Conservation (phyloP, 2,113 vertebrate genomes). For the Channa maculata region DNA sequence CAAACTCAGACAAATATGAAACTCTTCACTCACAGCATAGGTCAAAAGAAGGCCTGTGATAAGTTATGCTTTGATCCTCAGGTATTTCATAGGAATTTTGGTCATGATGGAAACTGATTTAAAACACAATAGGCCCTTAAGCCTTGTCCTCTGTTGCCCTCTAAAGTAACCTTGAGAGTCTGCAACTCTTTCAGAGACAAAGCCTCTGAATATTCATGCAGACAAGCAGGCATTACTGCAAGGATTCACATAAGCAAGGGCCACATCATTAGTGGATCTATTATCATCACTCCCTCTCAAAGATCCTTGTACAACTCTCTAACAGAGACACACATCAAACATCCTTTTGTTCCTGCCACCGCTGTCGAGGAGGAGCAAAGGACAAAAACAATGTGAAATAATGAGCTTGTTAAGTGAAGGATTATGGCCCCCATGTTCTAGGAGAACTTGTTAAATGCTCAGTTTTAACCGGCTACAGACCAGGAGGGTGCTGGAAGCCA, state of each 20-base stretch:
- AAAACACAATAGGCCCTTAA: slow-evolving; percentile 25
- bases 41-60: slow-evolving; percentile 16
- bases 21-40: background rate
- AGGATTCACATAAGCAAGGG: slow-evolving; percentile 60
- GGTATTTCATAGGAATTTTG: slow-evolving; percentile 22
- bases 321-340: slow-evolving; percentile 71
- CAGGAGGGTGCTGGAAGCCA: slow-evolving; percentile 53
- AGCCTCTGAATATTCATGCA: slow-evolving; percentile 75
- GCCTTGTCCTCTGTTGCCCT: slow-evolving; percentile 54
- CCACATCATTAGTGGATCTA: slow-evolving; percentile 73
- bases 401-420: slow-evolving; percentile 79
- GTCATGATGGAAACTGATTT: slow-evolving; percentile 28
- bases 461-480: slow-evolving; percentile 48
- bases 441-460: slow-evolving; percentile 57
- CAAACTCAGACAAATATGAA: slow-evolving; percentile 22
- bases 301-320: slow-evolving; percentile 55
- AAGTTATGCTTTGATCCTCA: slow-evolving; percentile 20
- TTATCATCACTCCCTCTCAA: slow-evolving; percentile 65
- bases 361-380: slow-evolving; percentile 60
- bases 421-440: slow-evolving; percentile 54
- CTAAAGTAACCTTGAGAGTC: slow-evolving; percentile 60
- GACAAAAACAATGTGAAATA: slow-evolving; percentile 75
- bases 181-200: slow-evolving; percentile 29
- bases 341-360: slow-evolving; percentile 43
- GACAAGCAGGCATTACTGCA: slow-evolving; percentile 45